Percentiles rank a stretch among this genome's conserved stretches.
Evolutionary conservation across 1,140 invertebrate species (phyloP).

Genomic region (Drosophila serrata): DNA sequence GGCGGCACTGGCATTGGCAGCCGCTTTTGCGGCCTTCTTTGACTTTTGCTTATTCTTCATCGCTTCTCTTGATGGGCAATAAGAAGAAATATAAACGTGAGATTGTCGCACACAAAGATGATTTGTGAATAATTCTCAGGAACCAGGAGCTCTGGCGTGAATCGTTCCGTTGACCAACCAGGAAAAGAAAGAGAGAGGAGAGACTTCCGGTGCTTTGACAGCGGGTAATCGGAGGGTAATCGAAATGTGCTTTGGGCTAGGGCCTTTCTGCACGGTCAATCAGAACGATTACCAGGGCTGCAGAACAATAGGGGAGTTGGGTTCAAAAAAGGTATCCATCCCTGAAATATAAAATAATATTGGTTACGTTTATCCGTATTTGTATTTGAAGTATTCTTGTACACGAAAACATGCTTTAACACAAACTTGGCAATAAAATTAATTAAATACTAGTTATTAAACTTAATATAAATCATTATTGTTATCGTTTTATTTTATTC

Average conservation of each 20-base stretch:
- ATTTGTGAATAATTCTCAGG: conserved; percentile 2
- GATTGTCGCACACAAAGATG: not conserved
- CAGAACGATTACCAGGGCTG: not conserved
- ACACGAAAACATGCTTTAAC: no score
- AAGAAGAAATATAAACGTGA: not conserved
- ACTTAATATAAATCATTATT: no score
- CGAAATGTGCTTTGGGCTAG: not conserved
- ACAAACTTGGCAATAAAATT: no score
- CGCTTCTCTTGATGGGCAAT: not conserved
- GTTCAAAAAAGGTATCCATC: not conserved
- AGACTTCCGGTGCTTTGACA: not conserved
- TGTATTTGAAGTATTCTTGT: no score
- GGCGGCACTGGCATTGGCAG: not conserved
- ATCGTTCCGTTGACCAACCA: not conserved
- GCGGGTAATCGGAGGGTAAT: no score
- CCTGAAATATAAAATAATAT: not conserved
- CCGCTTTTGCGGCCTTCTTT: conserved; percentile 32
- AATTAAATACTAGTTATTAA: no score
- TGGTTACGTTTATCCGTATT: no score
- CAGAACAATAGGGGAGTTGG: not conserved
- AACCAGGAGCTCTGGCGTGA: not conserved
- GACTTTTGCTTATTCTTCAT: conserved; percentile 68
- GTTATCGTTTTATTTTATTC: no score
- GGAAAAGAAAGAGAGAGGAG: not conserved
- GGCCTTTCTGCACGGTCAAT: not conserved